Base-by-base conservation (phyloP, 2,888 invertebrate species). In the Spisula solida region DNA sequence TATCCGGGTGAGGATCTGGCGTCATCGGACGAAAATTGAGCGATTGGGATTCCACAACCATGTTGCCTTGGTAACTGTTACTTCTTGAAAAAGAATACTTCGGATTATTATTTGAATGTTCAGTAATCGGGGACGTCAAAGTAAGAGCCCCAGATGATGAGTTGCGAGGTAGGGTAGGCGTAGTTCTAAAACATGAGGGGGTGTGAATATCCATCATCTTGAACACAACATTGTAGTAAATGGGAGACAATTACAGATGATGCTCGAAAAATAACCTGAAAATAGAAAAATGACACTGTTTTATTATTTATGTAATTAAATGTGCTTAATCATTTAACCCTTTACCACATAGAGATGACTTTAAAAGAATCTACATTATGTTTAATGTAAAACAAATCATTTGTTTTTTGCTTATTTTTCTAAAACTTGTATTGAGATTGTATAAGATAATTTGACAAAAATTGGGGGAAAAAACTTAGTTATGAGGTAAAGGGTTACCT, bases 1-100 rank as follows among this genome's bases (percentile, higher is more conserved):
- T 93, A 84, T 94, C 94, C 78, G 94, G 94, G 85, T 92, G 93
- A 25, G 93, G 88, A 56, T 92, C 92, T 8, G 92, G 91, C 12
- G 92, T 89, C 90, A 91, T 89, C 29, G 92, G 90, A 34, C 91
- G 88, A 89, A 92, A 91, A 86, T 93, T 93, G 55, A 92, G 92
- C 47, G 93, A 91, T 81, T 94, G 94, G n/a, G 93, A 88, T 89
- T 94, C 94, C 47, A 94, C 94, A 89, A 94, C 93, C 94, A 94
- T 94, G 70, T 89, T 91, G 82, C 87, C 89, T 75, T 88, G 82
- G 47, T 90, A 92, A 78, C 92, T 92, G 70, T 88, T 89, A 88
- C 92, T 92, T 79, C 92, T 75, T 29, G 80, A 70, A 81, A 88
- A 92, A 18, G 82, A 86, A 82, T 89, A 92, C 82, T 87, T 90